Evolutionary conservation across 2,797 vertebrate genomes (phyloP), one percentile per base, ranked within the genome.

Genomic region (Podarcis siculus): DNA sequence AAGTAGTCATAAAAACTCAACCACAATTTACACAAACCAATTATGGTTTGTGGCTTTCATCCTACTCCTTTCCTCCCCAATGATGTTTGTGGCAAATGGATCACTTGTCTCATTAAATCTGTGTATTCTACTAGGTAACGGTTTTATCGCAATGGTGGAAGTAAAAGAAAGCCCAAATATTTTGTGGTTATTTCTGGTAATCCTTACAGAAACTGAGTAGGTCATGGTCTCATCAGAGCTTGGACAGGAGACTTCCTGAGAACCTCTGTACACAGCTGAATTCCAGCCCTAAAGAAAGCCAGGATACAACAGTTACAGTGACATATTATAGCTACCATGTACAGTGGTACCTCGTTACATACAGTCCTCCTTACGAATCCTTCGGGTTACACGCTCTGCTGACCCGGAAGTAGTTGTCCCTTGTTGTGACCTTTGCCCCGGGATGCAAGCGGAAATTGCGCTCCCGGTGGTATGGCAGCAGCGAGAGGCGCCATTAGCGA

Each of bases 401-500:
- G 49, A 55, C 49, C 49, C 3, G 1, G 49, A 55, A 55, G 49
- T 55, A 55, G 49, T 15, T 55, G 49, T 15, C 13, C 49, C 49
- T 55, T 15, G 49, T 15, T 55, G 49, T 4, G 49, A 55, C 13
- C 49, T 55, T 55, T 55, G 49, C 49, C 49, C 49, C 3, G 49
- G 13, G 13, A 55, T 55, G 49, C 49, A 55, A 55, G 49, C 13
- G 49, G 13, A 55, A 55, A 55, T 55, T 15, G 13, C 1, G 3
- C 49, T 15, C 49, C 49, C 13, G 1, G 49, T 4, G 13, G 49
- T 1, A 0, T 1, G 0, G 49, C 49, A 55, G 49, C 49, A 55
- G 12, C 3, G 2, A 49, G 49, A 55, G 49, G 49, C 3, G 49
- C 49, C 49, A 15, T 55, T 55, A 55, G 49, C 1, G 13, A 55